These are phyloP conservation scores for Aleiodes leptofemur DNA, from an alignment of 2,888 invertebrate species.

Conservation along the genomic window DNA sequence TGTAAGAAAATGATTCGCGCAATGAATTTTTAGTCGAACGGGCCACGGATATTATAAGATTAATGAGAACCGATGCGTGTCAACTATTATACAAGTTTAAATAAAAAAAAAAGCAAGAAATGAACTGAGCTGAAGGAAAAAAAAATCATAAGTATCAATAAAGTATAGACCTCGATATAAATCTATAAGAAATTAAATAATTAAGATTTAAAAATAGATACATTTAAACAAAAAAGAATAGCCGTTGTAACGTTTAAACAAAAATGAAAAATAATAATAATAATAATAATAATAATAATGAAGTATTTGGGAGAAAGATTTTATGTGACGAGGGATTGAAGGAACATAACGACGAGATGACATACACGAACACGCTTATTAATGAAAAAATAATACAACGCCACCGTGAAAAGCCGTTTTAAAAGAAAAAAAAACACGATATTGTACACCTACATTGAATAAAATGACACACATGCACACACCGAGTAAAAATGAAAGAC, in stretches of 20 bases:
- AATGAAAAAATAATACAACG: slow-evolving; percentile 38
- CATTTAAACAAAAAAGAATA: slow-evolving; percentile 37
- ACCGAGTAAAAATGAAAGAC: slow-evolving; percentile 29
- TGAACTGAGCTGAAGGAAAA: slow-evolving; percentile 48
- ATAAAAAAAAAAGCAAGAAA: slow-evolving; percentile 26
- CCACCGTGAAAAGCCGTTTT: slow-evolving; percentile 36
- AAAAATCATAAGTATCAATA: slow-evolving; percentile 49
- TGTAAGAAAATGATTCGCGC: slow-evolving; percentile 31
- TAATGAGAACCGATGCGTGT: slow-evolving; percentile 19
- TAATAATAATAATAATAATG: slow-evolving; percentile 24
- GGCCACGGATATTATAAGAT: slow-evolving; percentile 36
- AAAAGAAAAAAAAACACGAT: neutral
- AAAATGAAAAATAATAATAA: slow-evolving; percentile 36
- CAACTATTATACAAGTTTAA: slow-evolving; percentile 26
- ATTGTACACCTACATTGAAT: slow-evolving; percentile 32
- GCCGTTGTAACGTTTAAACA: slow-evolving; percentile 49
- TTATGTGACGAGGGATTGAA: slow-evolving; percentile 7
- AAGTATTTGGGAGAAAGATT: slow-evolving; percentile 22
- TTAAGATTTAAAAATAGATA: slow-evolving; percentile 48
- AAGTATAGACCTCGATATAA: slow-evolving; percentile 56
- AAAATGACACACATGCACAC: slow-evolving; percentile 33
- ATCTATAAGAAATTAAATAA: slow-evolving; percentile 54
- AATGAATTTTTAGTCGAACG: slow-evolving; percentile 40
- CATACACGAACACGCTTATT: slow-evolving; percentile 46
- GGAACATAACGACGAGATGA: slow-evolving; percentile 33